These are phyloP conservation scores for Sorex fumeus DNA, from an alignment of 2,113 vertebrate genomes.

Conservation along the genomic window DNA sequence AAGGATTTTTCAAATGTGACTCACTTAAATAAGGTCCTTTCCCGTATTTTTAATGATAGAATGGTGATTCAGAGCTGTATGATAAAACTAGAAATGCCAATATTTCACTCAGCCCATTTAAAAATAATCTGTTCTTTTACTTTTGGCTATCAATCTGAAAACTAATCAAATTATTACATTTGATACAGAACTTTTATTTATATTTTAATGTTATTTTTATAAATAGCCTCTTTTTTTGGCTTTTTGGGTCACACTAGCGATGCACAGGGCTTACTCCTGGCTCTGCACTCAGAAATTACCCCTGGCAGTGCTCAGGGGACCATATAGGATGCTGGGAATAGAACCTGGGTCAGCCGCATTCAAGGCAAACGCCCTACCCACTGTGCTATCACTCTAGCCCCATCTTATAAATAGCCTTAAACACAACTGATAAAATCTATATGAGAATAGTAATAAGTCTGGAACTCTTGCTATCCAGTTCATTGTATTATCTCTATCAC, in stretches of 20 bases:
- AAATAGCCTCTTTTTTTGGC: too few species aligned
- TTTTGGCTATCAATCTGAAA: slow-evolving; percentile 50
- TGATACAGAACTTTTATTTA: slow-evolving; percentile 32
- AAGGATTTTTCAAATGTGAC: slow-evolving; percentile 70
- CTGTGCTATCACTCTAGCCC: too few species aligned
- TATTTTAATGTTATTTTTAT: slow-evolving; percentile 57
- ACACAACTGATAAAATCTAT: background rate
- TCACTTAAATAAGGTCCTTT: slow-evolving; percentile 53
- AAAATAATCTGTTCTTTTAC: slow-evolving; percentile 49
- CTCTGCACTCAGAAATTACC: too few species aligned
- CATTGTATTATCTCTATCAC: background rate
- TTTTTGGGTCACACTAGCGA: too few species aligned
- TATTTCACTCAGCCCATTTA: slow-evolving; percentile 57
- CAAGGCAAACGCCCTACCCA: too few species aligned
- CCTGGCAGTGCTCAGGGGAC: too few species aligned
- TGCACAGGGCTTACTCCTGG: too few species aligned
- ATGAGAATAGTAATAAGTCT: background rate
- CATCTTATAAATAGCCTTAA: slow-evolving; percentile 7
- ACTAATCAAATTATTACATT: slow-evolving; percentile 54
- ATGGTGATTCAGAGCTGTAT: slow-evolving; percentile 63
- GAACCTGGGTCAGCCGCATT: too few species aligned
- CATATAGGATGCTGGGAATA: too few species aligned
- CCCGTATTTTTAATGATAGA: background rate
- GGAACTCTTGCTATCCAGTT: background rate
- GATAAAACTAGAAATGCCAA: slow-evolving; percentile 66